A percentile compares a stretch with the other conserved stretches of the same genome.
These are phyloP conservation scores for Oryzias celebensis DNA, from an alignment of 2,113 vertebrate genomes.

Conservation along the genomic window DNA sequence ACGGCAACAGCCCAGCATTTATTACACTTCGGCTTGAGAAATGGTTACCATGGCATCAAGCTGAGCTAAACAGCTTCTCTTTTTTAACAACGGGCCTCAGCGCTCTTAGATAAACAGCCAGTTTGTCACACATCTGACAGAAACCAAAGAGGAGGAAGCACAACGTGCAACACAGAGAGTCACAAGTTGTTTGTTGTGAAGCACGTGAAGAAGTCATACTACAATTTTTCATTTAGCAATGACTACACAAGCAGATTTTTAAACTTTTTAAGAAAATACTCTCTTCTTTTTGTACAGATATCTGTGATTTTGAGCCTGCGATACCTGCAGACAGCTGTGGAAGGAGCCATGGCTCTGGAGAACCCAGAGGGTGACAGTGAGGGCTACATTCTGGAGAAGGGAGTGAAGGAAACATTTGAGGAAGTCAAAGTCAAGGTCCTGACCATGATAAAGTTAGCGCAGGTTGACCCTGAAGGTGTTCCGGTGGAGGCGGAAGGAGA, in stretches of 20 bases:
- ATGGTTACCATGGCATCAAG: conserved; percentile 1
- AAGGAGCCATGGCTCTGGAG: conserved; percentile 75
- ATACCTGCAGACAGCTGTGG: conserved; percentile 84
- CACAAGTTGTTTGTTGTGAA: neutral
- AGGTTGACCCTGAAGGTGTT: conserved; percentile 59
- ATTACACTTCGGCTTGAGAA: neutral
- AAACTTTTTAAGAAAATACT: neutral
- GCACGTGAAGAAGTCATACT: neutral
- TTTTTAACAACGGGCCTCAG: conserved; percentile 2
- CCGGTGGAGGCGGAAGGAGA: conserved; percentile 15
- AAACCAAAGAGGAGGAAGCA: conserved; percentile 1
- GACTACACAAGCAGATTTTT: neutral
- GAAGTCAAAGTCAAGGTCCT: conserved; percentile 53
- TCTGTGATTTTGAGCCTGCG: conserved; percentile 80
- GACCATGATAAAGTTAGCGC: conserved; percentile 57
- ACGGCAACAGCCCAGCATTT: conserved; percentile 12
- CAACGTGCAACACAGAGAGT: neutral
- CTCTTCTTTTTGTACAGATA: conserved; percentile 62
- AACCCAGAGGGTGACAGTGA: conserved; percentile 77
- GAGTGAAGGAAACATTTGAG: conserved; percentile 78
- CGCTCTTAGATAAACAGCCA: neutral
- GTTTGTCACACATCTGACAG: conserved; percentile 4
- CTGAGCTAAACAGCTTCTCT: conserved; percentile 2
- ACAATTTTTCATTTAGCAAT: conserved; percentile 1
- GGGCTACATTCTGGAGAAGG: conserved; percentile 83